Conservation (phyloP, 53 echinoderm and acorn worm species). For the Zoroaster sp. region DNA sequence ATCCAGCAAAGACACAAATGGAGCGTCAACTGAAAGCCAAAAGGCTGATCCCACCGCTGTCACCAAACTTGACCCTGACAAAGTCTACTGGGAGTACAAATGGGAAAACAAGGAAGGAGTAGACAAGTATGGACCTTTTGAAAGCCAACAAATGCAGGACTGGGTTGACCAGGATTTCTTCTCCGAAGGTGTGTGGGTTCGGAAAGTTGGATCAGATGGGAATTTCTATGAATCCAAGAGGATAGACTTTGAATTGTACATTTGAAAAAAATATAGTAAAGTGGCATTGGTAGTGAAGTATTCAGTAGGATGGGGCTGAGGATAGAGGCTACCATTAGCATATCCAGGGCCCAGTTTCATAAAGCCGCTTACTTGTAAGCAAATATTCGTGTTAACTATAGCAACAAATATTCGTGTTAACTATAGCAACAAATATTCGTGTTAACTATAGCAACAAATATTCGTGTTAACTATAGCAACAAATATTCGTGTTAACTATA, state of each 20-base stretch:
- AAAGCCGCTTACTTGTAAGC: too few species aligned
- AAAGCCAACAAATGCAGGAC: conserved; percentile 90
- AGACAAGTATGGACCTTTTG: conserved; percentile 84
- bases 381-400: too few species aligned
- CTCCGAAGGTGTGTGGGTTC: conserved; percentile 80
- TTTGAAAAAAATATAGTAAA: background rate
- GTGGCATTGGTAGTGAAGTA: background rate
- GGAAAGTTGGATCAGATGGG: conserved; percentile 75
- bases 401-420: too few species aligned
- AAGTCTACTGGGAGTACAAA: conserved; percentile 88
- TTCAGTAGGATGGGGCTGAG: too few species aligned
- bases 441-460: too few species aligned
- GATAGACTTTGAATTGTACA: conserved; percentile 91
- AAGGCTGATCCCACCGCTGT: background rate
- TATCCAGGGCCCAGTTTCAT: too few species aligned
- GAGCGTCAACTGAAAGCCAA: background rate
- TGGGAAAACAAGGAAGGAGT: conserved; percentile 87
- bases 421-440: too few species aligned
- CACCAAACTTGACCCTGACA: conserved; percentile 57
- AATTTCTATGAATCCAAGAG: conserved; percentile 80
- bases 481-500: too few species aligned
- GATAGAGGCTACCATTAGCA: too few species aligned
- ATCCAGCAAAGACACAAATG: conserved; percentile 16
- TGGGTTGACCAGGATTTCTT: conserved; percentile 92
- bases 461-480: too few species aligned